Percentiles rank a stretch among this genome's conserved stretches.
Conservation (phyloP, 2,888 invertebrate genomes). For the Coecobrya sp. region DNA sequence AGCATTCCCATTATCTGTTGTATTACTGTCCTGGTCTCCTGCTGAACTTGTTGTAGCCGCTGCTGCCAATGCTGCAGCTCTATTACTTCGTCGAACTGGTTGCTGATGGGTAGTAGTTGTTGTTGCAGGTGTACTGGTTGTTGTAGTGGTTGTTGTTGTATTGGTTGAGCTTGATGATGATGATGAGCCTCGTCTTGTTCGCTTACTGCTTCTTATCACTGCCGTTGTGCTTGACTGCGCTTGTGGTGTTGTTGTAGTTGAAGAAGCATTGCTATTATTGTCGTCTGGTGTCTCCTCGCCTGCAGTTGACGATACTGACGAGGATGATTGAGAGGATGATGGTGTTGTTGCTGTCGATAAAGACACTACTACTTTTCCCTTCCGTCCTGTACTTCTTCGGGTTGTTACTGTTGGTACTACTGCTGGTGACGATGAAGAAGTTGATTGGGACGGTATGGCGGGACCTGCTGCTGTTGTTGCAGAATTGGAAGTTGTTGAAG, state of each 20-base stretch:
- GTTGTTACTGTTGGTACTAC: constrained; percentile 40
- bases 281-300: constrained; percentile 50
- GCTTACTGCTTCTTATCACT: constrained; percentile 32
- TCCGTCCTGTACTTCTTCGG: constrained; percentile 63
- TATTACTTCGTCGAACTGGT: constrained; percentile 62
- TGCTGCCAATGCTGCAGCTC: constrained; percentile 12
- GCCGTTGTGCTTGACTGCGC: not conserved
- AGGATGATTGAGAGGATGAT: constrained; percentile 3
- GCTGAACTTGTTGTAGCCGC: not conserved
- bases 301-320: constrained; percentile 22
- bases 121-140: not conserved
- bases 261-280: constrained; percentile 37
- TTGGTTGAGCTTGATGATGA: constrained; percentile 60
- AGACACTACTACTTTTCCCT: not conserved
- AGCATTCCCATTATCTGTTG: constrained; percentile 22
- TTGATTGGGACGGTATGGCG: constrained; percentile 29
- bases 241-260: not conserved
- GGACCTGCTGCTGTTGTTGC: constrained; percentile 10
- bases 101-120: not conserved
- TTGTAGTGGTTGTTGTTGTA: not conserved
- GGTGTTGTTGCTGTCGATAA: not conserved
- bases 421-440: constrained; percentile 38
- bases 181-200: constrained; percentile 67
- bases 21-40: not conserved
- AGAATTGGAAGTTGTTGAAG: not conserved